Base-by-base conservation (phyloP, 1,140 invertebrate species). In the Archegozetes longisetosus region DNA sequence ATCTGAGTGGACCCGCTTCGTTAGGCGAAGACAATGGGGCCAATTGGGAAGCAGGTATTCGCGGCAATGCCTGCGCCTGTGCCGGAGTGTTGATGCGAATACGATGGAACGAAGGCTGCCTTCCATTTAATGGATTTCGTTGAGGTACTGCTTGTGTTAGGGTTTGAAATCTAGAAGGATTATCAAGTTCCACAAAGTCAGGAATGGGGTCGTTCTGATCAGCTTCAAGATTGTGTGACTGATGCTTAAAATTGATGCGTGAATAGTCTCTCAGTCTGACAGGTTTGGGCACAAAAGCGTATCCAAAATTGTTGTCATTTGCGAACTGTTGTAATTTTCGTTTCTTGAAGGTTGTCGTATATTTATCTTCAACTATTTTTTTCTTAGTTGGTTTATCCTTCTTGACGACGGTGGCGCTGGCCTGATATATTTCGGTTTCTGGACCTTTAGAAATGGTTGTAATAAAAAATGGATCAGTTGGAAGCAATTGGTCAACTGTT, bases 371-470 rank as follows among this genome's bases (percentile, higher is more conserved):
- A 46, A 62, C n/a, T 22, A 59, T 65, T 48, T 65, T 60, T 17
- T 24, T 6, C 24, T 64, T 48, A n/a, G n/a, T n/a, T n/a, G n/a
- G n/a, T n/a, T n/a, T n/a, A 27, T 61, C 51, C 22, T 25, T 52
- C 9, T 6, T 23, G 20, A 63, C 40, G 1, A 12, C 3, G 20
- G 58, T 61, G 1, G 61, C 64, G 22, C 51, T 61, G 57, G 60
- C 53, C 22, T 65, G 62, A 57, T 66, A 65, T 25, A 66, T 66
- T 63, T 66, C 65, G 9, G 64, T 66, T 20, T 63, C 27, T 2
- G 64, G 57, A 24, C 64, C 65, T 61, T 65, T 66, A 50, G 60
- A 66, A 53, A 66, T 62, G 14, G 65, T 64, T 9, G 62, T 65
- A 47, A 65, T 53, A 51, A 63, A 29, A 52, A 50, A 24, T n/a